These are phyloP conservation scores for Tetrapedia diversipes DNA, from an alignment of 2,888 invertebrate species.

Conservation along the genomic window DNA sequence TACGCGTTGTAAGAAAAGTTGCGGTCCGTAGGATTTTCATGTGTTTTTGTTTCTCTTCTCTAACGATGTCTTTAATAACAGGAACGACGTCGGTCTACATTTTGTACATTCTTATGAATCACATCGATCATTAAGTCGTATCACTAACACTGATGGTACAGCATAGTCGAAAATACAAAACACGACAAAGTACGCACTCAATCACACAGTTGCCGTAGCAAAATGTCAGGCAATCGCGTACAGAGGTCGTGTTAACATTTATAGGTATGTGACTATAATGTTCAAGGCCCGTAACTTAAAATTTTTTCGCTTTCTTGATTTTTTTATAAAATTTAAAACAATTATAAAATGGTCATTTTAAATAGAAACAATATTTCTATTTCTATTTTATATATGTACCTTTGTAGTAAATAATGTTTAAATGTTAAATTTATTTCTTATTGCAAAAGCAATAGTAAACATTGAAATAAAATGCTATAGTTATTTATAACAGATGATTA, in stretches of 20 bases:
- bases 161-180: constrained; percentile 58
- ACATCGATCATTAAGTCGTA: constrained; percentile 38
- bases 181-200: constrained; percentile 56
- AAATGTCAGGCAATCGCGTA: constrained; percentile 68
- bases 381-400: constrained; percentile 2
- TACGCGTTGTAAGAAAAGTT: constrained; percentile 61
- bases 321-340: background rate
- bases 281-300: constrained; percentile 8
- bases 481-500: background rate
- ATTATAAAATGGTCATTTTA: background rate
- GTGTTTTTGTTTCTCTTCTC: constrained; percentile 1
- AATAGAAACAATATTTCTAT: background rate
- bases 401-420: background rate
- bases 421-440: background rate
- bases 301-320: no score
- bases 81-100: constrained; percentile 43
- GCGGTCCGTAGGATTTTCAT: constrained; percentile 29
- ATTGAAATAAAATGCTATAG: background rate
- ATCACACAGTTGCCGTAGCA: constrained; percentile 60
- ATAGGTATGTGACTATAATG: constrained; percentile 20
- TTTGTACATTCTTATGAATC: constrained; percentile 31
- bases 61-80: constrained; percentile 9
- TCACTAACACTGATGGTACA: constrained; percentile 36
- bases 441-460: background rate
- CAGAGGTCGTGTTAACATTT: constrained; percentile 57